Conservation (phyloP, 2,113 vertebrate genomes). For the Phocoena sinus region DNA sequence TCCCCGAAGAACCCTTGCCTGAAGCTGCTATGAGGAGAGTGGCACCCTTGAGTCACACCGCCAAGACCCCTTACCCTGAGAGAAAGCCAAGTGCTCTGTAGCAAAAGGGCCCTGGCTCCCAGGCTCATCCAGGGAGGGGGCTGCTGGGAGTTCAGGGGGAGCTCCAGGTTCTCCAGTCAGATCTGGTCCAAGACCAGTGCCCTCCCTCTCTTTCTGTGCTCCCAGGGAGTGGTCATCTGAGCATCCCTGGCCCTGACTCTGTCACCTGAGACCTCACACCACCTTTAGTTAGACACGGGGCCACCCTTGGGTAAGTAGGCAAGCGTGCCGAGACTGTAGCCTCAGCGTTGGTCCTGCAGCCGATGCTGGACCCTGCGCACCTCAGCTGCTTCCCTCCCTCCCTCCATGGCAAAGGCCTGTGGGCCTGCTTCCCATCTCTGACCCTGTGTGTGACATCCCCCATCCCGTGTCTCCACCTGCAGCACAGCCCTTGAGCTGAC, state of each 20-base stretch:
- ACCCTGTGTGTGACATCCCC: too few relatives aligned
- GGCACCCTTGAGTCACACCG: rapidly evolving
- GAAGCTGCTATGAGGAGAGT: not conserved
- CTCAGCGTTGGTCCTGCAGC: not conserved
- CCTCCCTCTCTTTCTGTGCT: too few relatives aligned
- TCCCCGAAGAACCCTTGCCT: not conserved
- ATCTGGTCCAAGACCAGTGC: not conserved
- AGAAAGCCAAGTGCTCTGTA: not conserved
- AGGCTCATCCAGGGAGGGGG: not conserved
- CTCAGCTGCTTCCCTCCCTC: not conserved
- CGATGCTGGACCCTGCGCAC: not conserved
- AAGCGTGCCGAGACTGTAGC: not conserved
- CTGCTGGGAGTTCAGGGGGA: not conserved
- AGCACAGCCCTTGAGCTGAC: not conserved
- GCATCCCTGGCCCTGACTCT: not conserved
- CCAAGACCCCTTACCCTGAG: not conserved
- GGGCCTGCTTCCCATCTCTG: not conserved
- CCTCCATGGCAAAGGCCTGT: not conserved
- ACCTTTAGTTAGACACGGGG: not conserved
- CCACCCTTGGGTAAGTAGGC: not conserved
- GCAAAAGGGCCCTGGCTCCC: not conserved
- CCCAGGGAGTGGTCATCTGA: not conserved
- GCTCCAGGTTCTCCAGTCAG: not conserved
- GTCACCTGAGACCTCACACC: not conserved
- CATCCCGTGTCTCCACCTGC: not conserved